Evolutionary conservation across 37 sponge, comb jelly and placozoan species (phyloP), one percentile per base, ranked within the genome.

Genomic region (Dysidea cf. avara): DNA sequence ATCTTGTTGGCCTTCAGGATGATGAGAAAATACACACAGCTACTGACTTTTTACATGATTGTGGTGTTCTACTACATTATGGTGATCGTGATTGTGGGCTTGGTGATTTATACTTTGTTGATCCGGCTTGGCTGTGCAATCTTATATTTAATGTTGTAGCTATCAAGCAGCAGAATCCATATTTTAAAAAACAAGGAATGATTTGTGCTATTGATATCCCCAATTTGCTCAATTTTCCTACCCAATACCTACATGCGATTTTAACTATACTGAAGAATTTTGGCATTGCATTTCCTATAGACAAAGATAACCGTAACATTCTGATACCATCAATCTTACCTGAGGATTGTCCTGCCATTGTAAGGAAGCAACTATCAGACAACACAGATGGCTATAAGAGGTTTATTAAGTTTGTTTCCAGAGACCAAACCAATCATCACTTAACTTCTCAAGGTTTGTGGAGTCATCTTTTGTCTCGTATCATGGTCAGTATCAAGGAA

Each of bases 291-390:
- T 65, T 94, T 24, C 88, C 92, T 31, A 69, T 94, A 40, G 95
- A 90, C 51, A 43, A 43, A 12, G 46, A 43, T 43, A 84, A 84
- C 61, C 58, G 74, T 33, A 56, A 79, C 6, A 74, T 94, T 33
- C 78, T 94, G 32, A 90, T 94, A 14, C 95, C 95, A 7, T 94
- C 91, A 2, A 82, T 86, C 77, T 69, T 94, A 16, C 95, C 91
- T 33, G 68, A 70, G 0, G 69, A 66, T 1, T 56, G 88, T 0
- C 92, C 95, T 13, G 46, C 5, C 9, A 43, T 43, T 43, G 46
- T 43, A 5, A 43, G 7, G 46, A 9, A 43, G 9, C 46, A 43
- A 43, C 7, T 43, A 12, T 5, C 5, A 43, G 66, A 63, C 2
- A 57, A 66, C 13, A 64, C 70, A 24, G 55, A 74, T 21, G 53